Percentiles rank a stretch among this genome's conserved stretches.
phyloP scores from a whole-genome alignment of 2,888 invertebrate genomes.

The Ischnus inquisitorius region DNA sequence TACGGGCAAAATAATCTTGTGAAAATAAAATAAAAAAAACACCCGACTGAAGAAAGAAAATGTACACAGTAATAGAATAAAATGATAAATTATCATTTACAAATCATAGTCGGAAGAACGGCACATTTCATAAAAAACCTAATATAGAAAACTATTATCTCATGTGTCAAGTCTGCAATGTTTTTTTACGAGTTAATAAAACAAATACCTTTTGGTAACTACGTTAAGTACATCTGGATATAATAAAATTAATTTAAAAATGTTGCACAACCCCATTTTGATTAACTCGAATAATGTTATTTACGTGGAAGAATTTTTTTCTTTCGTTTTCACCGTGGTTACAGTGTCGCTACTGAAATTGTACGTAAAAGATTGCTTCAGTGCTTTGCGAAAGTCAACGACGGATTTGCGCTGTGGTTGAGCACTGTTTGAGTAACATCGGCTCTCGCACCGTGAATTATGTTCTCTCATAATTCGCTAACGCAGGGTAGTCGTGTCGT shows the following conservation, averaged over 20 bases:
- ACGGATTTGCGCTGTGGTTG: conserved; percentile 8
- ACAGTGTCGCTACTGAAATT: not conserved
- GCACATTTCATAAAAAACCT: too few relatives aligned
- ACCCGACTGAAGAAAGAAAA: too few relatives aligned
- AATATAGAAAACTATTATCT: too few relatives aligned
- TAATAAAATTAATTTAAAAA: not conserved
- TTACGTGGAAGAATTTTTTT: not conserved
- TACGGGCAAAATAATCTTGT: too few relatives aligned
- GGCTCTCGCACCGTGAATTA: not conserved
- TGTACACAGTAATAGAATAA: too few relatives aligned
- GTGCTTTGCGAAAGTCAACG: not conserved
- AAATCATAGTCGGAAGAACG: too few relatives aligned
- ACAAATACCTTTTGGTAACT: too few relatives aligned
- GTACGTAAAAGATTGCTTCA: not conserved
- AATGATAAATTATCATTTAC: too few relatives aligned
- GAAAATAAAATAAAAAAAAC: too few relatives aligned
- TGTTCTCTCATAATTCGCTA: not conserved
- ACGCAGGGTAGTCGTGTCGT: not conserved
- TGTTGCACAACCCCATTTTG: not conserved
- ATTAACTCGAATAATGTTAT: not conserved
- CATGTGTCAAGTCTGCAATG: too few relatives aligned
- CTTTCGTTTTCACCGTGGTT: not conserved
- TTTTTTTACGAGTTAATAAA: too few relatives aligned
- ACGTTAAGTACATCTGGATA: too few relatives aligned
- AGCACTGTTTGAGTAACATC: not conserved